These are phyloP conservation scores for Jaculus jaculus DNA, from an alignment of 2,113 vertebrate genomes.

Conservation along the genomic window DNA sequence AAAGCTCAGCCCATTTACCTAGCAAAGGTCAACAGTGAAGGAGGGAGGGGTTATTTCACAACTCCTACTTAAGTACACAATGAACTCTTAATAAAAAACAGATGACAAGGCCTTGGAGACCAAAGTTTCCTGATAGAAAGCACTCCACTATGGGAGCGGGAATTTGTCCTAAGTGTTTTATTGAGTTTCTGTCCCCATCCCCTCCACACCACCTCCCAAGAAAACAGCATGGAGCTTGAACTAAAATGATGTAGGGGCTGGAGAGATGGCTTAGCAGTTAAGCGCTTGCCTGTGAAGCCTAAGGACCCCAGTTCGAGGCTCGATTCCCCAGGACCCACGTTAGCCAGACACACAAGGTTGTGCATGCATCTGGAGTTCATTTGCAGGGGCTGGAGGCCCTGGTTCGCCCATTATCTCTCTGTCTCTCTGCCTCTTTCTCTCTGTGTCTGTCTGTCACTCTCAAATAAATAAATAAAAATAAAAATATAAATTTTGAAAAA, in stretches of 20 bases:
- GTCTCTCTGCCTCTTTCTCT: too few relatives aligned
- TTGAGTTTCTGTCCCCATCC: background rate
- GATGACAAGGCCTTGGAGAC: background rate
- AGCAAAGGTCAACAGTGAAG: conserved; percentile 22
- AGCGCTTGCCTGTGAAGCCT: too few relatives aligned
- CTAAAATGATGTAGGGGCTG: background rate
- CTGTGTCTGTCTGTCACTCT: too few relatives aligned
- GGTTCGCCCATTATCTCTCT: too few relatives aligned
- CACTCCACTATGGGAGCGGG: background rate
- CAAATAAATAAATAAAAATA: too few relatives aligned
- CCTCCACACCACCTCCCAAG: background rate
- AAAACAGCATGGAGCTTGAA: background rate
- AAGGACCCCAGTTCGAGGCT: too few relatives aligned
- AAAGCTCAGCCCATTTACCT: background rate
- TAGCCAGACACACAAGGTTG: too few relatives aligned
- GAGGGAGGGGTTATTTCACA: conserved; percentile 10
- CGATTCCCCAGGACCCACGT: too few relatives aligned
- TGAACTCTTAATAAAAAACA: background rate
- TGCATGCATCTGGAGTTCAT: too few relatives aligned
- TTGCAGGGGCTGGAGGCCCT: too few relatives aligned
- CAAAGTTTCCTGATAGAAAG: conserved; percentile 46
- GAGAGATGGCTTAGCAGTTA: too few relatives aligned
- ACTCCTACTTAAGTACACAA: background rate
- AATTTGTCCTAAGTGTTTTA: background rate
- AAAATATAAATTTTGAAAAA: too few relatives aligned